Percentiles rank a stretch among this genome's conserved stretches.
phyloP scores from a whole-genome alignment of 2,888 invertebrate genomes.

The Ctena decussata region DNA sequence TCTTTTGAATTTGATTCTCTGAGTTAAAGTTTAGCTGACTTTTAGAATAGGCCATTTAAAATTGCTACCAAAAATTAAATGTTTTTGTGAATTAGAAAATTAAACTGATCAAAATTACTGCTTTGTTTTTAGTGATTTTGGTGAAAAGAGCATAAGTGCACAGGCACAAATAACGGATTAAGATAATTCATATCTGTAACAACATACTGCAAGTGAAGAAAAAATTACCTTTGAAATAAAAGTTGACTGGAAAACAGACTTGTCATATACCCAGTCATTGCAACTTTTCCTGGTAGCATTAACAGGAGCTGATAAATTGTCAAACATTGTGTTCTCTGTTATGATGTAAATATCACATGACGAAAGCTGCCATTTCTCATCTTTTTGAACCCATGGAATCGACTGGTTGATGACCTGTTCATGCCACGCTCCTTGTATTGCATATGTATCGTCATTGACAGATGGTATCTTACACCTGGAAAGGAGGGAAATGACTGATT shows the following conservation, averaged over 20 bases:
- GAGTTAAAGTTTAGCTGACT: too few relatives aligned
- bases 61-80: too few relatives aligned
- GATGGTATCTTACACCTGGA: conserved; percentile 56
- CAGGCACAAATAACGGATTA: too few relatives aligned
- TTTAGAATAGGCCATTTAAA: too few relatives aligned
- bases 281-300: conserved; percentile 46
- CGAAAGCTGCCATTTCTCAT: conserved; percentile 19
- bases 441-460: conserved; percentile 61
- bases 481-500: too few relatives aligned
- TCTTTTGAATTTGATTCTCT: too few relatives aligned
- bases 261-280: conserved; percentile 68
- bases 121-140: too few relatives aligned
- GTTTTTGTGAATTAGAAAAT: too few relatives aligned
- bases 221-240: conserved; percentile 65
- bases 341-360: conserved; percentile 44
- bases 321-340: conserved; percentile 29
- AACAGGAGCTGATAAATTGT: conserved; percentile 18
- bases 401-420: conserved; percentile 49
- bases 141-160: too few relatives aligned
- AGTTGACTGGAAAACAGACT: conserved; percentile 63
- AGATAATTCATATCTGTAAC: too few relatives aligned
- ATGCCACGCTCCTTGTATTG: conserved; percentile 55
- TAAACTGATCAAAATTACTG: too few relatives aligned
- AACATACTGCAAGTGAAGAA: too few relatives aligned
- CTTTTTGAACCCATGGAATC: conserved; percentile 57